phyloP scores from a whole-genome alignment of 2,797 vertebrate genomes.

The Platalea minor region DNA sequence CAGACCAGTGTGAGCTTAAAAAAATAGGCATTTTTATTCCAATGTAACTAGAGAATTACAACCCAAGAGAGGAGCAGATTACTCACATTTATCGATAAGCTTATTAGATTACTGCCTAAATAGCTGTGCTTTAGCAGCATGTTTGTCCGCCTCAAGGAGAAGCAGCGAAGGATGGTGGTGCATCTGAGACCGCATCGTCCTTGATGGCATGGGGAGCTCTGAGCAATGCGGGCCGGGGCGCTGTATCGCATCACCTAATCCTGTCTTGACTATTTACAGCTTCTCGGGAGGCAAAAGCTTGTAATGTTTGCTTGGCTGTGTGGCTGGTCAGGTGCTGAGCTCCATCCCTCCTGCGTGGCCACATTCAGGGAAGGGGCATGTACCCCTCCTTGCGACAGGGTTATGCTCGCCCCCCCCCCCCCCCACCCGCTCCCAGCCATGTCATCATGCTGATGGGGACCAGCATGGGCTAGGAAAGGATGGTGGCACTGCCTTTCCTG shows the following conservation, averaged over 20 bases:
- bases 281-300: neutral
- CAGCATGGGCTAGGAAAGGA: accelerated
- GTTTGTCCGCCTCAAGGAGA: constrained; percentile 38
- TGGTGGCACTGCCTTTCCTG: accelerated
- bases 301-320: neutral
- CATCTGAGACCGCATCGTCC: neutral
- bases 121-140: constrained; percentile 33
- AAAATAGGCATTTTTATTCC: constrained; percentile 70
- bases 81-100: constrained; percentile 57
- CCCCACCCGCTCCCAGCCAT: neutral
- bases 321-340: neutral
- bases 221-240: neutral
- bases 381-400: neutral
- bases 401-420: neutral
- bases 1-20: constrained; percentile 27
- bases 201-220: neutral
- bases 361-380: accelerated
- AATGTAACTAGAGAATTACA: constrained; percentile 48
- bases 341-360: neutral
- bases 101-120: constrained; percentile 50
- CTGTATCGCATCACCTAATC: neutral
- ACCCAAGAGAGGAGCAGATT: constrained; percentile 43
- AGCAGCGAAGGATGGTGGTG: neutral
- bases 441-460: neutral
- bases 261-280: constrained; percentile 26